phyloP scores from a whole-genome alignment of 2,113 vertebrate species.

The Labeo rohita region DNA sequence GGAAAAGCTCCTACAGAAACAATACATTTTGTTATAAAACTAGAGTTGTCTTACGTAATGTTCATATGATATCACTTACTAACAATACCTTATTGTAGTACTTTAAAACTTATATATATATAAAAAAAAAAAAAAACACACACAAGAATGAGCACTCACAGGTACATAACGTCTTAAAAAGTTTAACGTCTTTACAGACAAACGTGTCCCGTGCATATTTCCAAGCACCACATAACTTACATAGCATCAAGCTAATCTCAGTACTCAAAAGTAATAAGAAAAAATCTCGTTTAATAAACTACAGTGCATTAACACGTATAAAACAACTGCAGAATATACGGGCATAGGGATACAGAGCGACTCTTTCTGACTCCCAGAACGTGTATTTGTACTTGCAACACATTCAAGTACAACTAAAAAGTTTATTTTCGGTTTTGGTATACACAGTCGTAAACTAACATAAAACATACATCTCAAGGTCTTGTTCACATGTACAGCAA shows the following conservation, averaged over 20 bases:
- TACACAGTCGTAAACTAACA: neutral
- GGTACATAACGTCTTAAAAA: neutral
- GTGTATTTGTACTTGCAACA: neutral
- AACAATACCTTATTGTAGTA: neutral
- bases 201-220: neutral
- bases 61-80: neutral
- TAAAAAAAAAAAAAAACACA: neutral
- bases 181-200: neutral
- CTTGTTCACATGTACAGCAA: constrained; percentile 23
- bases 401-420: neutral
- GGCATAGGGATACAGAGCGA: neutral
- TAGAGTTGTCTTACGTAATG: neutral
- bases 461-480: constrained; percentile 3
- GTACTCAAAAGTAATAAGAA: neutral
- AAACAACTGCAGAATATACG: neutral
- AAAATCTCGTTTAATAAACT: neutral
- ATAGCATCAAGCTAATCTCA: neutral
- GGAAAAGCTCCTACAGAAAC: neutral
- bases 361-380: neutral
- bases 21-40: neutral
- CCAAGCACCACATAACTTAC: neutral
- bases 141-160: neutral
- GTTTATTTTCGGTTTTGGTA: constrained; percentile 23
- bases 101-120: neutral
- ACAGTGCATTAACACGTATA: neutral